Conservation (phyloP, 2,888 invertebrate species). For the Asteroscopus sphinx region DNA sequence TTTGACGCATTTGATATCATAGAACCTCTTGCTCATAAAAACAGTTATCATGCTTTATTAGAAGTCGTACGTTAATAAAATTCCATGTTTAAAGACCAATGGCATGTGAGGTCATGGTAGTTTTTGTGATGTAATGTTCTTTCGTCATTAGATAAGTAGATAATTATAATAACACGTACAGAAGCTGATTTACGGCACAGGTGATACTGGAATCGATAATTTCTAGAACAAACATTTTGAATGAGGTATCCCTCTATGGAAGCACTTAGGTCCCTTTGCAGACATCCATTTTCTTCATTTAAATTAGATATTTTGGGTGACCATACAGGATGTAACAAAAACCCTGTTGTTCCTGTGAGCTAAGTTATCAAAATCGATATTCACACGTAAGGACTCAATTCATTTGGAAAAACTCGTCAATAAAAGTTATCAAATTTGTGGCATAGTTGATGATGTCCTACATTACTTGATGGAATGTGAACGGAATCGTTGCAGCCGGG, state of each 20-base stretch:
- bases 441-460: too few species aligned
- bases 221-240: neutral
- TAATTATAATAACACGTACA: neutral
- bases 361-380: too few species aligned
- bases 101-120: conserved; percentile 31
- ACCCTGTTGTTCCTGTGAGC: too few species aligned
- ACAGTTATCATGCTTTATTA: conserved; percentile 43
- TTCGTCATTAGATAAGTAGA: conserved; percentile 34
- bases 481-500: too few species aligned
- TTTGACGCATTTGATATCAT: conserved; percentile 49
- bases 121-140: conserved; percentile 28
- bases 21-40: conserved; percentile 35
- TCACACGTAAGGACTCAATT: too few species aligned
- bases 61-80: conserved; percentile 31
- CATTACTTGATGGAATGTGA: too few species aligned
- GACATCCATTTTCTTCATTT: too few species aligned
- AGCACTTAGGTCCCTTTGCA: too few species aligned
- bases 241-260: neutral
- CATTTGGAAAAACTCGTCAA: too few species aligned
- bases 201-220: conserved; percentile 24
- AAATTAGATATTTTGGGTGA: too few species aligned
- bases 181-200: neutral
- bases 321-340: too few species aligned
- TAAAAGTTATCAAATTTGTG: too few species aligned
- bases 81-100: conserved; percentile 42